Conservation (phyloP, 2,797 vertebrate genomes). For the Alauda arvensis region DNA sequence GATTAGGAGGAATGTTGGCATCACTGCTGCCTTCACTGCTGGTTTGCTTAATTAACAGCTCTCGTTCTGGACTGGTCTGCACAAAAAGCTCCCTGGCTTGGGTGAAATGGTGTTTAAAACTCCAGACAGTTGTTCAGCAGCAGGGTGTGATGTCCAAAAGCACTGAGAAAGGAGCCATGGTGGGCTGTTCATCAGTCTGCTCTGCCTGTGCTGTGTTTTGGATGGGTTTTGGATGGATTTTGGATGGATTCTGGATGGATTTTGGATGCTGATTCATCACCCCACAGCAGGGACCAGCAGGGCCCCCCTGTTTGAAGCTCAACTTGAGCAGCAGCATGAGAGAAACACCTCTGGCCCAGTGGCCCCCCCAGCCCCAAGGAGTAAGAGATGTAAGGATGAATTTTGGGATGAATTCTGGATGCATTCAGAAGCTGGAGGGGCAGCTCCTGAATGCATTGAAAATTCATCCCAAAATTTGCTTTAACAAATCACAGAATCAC, state of each 20-base stretch:
- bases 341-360: background rate
- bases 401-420: background rate
- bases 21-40: background rate
- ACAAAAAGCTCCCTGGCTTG: background rate
- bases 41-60: background rate
- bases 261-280: background rate
- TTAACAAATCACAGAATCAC: background rate
- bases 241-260: background rate
- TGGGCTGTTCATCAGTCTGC: background rate
- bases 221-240: background rate
- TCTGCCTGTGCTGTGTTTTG: background rate
- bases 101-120: background rate
- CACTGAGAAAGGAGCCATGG: background rate
- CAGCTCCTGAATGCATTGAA: background rate
- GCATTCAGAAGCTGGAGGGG: background rate
- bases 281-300: accelerated
- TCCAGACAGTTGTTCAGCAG: background rate
- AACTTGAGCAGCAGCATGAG: accelerated
- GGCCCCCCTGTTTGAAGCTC: background rate
- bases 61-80: background rate
- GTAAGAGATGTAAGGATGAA: background rate
- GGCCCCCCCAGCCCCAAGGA: background rate
- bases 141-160: background rate
- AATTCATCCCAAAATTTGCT: background rate
- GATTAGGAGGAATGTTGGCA: background rate